A percentile compares a stretch with the other conserved stretches of the same genome.
Conservation (phyloP, 1,140 invertebrate genomes). For the Pseudomyrmex concolor region DNA sequence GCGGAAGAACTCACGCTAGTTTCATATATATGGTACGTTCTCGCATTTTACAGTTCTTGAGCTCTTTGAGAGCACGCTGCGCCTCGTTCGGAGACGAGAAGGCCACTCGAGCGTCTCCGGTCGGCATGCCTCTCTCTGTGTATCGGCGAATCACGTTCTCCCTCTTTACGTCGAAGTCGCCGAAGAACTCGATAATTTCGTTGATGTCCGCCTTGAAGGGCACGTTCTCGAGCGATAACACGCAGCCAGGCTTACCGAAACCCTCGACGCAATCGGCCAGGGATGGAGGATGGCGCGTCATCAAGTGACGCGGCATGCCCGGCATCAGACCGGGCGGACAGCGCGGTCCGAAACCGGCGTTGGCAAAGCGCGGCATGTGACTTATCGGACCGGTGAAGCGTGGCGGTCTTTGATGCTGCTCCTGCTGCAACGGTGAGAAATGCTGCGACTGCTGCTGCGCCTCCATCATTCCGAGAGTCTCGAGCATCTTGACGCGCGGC, state of each 20-base stretch:
- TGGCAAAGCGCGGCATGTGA: slow-evolving; percentile 77
- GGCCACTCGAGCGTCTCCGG: slow-evolving; percentile 94
- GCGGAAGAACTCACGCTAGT: slow-evolving; percentile 75
- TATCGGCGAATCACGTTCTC: slow-evolving; percentile 93
- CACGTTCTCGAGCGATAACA: slow-evolving; percentile 93
- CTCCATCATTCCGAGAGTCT: slow-evolving; percentile 80
- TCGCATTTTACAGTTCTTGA: slow-evolving; percentile 86
- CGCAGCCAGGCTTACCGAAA: slow-evolving; percentile 92
- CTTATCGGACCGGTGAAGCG: slow-evolving; percentile 78
- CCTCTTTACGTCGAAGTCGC: slow-evolving; percentile 89
- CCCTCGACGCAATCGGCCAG: slow-evolving; percentile 84
- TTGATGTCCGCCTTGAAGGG: slow-evolving; percentile 93
- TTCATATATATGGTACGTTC: slow-evolving; percentile 86
- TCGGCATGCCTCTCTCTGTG: slow-evolving; percentile 93
- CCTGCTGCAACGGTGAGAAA: slow-evolving; percentile 68
- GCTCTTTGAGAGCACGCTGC: slow-evolving; percentile 88
- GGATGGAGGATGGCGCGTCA: slow-evolving; percentile 75
- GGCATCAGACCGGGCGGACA: slow-evolving; percentile 81
- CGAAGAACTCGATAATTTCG: slow-evolving; percentile 95
- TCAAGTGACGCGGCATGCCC: slow-evolving; percentile 80
- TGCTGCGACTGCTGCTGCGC: slow-evolving; percentile 74
- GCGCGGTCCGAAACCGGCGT: slow-evolving; percentile 78
- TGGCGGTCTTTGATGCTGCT: slow-evolving; percentile 70
- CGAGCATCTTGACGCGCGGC: slow-evolving; percentile 87
- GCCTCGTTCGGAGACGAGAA: slow-evolving; percentile 92